Evolutionary conservation across 2,888 invertebrate genomes (phyloP).

Genomic region (Spialia ferax): DNA sequence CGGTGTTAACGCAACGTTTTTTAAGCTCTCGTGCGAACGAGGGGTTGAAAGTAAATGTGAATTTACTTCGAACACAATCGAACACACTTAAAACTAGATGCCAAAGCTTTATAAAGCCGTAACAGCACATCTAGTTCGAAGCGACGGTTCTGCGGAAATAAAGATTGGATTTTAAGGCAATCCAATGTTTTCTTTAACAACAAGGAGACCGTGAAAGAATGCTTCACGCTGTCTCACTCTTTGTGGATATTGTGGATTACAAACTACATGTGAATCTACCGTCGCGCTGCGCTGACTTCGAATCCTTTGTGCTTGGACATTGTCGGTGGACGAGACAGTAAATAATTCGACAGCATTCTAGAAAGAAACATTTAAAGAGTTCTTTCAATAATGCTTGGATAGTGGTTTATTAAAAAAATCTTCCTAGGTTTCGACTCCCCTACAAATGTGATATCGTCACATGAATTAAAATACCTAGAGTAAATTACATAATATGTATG

Average conservation of each 20-base stretch:
- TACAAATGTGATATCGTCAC: too few species aligned
- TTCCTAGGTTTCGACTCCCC: too few species aligned
- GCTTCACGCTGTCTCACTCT: conserved; percentile 13
- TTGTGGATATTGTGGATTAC: conserved; percentile 28
- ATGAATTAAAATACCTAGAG: too few species aligned
- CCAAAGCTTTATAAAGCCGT: not conserved
- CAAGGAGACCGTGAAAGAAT: conserved; percentile 22
- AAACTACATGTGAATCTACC: conserved; percentile 17
- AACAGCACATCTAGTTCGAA: not conserved
- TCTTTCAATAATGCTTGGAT: not conserved
- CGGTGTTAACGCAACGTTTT: too few species aligned
- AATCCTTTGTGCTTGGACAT: conserved; percentile 11
- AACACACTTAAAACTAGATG: not conserved
- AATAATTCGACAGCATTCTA: not conserved
- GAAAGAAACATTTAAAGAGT: not conserved
- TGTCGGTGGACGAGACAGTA: not conserved
- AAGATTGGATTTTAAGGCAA: conserved; percentile 15
- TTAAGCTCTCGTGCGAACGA: too few species aligned
- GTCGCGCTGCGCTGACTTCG: conserved; percentile 2
- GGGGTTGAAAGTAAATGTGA: too few species aligned
- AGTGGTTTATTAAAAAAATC: too few species aligned
- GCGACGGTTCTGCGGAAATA: not conserved
- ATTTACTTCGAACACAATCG: too few species aligned
- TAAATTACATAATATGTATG: too few species aligned
- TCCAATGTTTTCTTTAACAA: conserved; percentile 27